Conservation (phyloP, 2,113 vertebrate species). For the Rana temporaria region DNA sequence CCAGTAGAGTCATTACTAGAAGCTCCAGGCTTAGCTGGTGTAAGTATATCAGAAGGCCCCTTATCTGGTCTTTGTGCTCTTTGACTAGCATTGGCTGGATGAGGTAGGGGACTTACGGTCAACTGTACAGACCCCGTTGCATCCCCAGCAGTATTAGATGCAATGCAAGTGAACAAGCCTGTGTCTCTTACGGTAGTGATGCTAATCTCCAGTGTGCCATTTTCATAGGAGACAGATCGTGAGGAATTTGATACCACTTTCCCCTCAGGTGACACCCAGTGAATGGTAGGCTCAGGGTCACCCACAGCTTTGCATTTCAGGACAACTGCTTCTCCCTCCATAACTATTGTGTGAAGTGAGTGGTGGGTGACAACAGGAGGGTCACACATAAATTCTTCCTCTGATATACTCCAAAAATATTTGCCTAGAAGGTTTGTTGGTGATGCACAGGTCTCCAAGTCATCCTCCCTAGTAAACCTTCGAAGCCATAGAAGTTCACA, state of each 20-base stretch:
- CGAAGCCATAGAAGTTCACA: constrained; percentile 83
- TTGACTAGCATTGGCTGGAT: constrained; percentile 67
- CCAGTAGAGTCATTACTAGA: constrained; percentile 65
- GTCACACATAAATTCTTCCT: constrained; percentile 85
- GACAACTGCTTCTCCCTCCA: constrained; percentile 82
- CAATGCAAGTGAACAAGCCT: constrained; percentile 80
- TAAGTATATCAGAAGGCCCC: constrained; percentile 81
- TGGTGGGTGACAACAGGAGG: constrained; percentile 81
- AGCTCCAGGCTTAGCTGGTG: constrained; percentile 78
- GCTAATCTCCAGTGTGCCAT: constrained; percentile 80
- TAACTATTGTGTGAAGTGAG: constrained; percentile 80
- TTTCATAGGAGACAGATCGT: constrained; percentile 76
- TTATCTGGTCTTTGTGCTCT: constrained; percentile 76
- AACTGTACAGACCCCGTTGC: constrained; percentile 77
- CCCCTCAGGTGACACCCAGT: constrained; percentile 81
- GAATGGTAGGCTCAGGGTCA: constrained; percentile 78
- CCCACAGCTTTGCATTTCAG: constrained; percentile 80
- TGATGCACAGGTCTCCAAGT: constrained; percentile 81
- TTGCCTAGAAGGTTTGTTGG: constrained; percentile 77
- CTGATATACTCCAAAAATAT: constrained; percentile 84
- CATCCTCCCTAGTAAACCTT: constrained; percentile 78
- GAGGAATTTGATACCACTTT: constrained; percentile 81
- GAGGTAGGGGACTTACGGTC: constrained; percentile 79
- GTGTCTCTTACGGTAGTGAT: constrained; percentile 80
- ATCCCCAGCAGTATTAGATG: constrained; percentile 80